Conservation (phyloP, 2,888 invertebrate species). For the Drosophila mettleri region DNA sequence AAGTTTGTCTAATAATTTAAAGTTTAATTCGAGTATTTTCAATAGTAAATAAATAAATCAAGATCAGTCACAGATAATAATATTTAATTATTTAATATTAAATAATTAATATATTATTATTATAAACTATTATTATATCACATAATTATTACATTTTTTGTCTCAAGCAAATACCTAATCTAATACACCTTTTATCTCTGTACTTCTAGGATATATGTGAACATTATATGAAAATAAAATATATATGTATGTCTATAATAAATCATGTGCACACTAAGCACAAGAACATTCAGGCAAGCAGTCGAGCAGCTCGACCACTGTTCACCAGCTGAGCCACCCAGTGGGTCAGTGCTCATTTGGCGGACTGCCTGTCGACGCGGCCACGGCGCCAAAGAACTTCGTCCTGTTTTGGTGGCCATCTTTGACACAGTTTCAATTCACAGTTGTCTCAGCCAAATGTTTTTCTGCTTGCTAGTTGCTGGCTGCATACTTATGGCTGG, state of each 20-base stretch:
- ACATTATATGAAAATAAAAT: conserved; percentile 21
- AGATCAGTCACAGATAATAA: no score
- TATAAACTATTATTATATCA: no score
- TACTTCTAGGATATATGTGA: conserved; percentile 14
- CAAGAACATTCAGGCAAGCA: conserved; percentile 23
- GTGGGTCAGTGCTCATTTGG: conserved; percentile 40
- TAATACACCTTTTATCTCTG: not conserved
- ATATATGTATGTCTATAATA: conserved; percentile 51
- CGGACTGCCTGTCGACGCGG: conserved; percentile 40
- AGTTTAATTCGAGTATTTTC: no score
- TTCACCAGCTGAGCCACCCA: conserved; percentile 18
- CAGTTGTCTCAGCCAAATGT: conserved; percentile 33
- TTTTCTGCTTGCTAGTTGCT: conserved; percentile 4
- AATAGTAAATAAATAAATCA: no score
- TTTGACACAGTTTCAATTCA: conserved; percentile 68
- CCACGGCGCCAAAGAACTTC: conserved; percentile 61
- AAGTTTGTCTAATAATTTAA: no score
- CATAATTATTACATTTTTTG: no score
- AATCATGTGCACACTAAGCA: conserved; percentile 64
- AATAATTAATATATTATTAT: no score
- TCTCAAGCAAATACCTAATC: not conserved
- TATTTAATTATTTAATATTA: no score
- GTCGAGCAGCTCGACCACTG: conserved; percentile 13
- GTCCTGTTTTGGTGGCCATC: conserved; percentile 34
- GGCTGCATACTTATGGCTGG: conserved; percentile 10